Evolutionary conservation across 2,113 vertebrate genomes (phyloP), one percentile per base, ranked within the genome.

Genomic region (Odontophorus gujanensis): DNA sequence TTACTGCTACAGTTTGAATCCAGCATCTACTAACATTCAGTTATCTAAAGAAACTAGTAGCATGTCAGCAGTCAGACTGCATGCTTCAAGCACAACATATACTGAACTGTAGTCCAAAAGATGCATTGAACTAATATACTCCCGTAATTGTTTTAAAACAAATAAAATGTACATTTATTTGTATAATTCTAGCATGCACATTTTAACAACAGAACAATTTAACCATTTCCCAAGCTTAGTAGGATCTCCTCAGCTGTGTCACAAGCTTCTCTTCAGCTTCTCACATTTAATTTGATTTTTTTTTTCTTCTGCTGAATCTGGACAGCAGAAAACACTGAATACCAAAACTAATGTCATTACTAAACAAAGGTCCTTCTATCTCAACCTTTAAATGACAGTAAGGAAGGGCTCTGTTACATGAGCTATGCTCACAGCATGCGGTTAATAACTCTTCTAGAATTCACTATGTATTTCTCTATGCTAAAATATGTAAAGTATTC

Each of bases 401-500:
- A 92, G 81, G 40, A 76, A 80, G 58, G 40, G 86, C 80, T 96
- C 89, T 96, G 81, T 96, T 91, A 69, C 47, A 87, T 40, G 53
- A 92, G 71, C 57, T 66, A 86, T 3, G 2, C 75, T 92, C 83
- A 72, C 71, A 92, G 81, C 28, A 77, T 0, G 19, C 57, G 59
- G 71, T 80, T 93, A 95, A 94, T 82, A 92, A 84, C 76, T 92
- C 59, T 78, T 65, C 68, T 36, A 89, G 57, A 71, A 91, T 59
- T 95, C 69, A 94, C 81, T 55, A 38, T 93, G 81, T 93, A 93
- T 95, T 95, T 91, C 90, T 73, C 84, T 82, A 74, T 2, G 2
- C 62, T 81, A 74, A 96, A 96, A 93, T 91, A 96, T 87, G 91
- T 79, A 53, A 97, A 95, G 57, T 36, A 96, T 96, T 96, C 96